A percentile compares a stretch with the other conserved stretches of the same genome.
phyloP scores from a whole-genome alignment of 2,888 invertebrate genomes.

The Tuberolachnus salignus region DNA sequence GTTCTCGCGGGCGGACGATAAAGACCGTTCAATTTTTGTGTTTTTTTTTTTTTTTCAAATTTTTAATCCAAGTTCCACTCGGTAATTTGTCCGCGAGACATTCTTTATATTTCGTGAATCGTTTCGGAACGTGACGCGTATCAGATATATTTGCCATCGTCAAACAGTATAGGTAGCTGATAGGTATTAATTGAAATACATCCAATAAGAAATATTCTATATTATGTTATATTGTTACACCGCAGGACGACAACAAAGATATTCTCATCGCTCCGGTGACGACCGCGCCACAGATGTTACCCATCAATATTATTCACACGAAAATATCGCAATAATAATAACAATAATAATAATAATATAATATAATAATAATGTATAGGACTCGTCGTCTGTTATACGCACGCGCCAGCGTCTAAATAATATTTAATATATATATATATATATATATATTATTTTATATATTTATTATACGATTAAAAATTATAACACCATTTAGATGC shows the following conservation, averaged over 20 bases:
- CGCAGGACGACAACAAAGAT: constrained; percentile 10
- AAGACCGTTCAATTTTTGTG: constrained; percentile 7
- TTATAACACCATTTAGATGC: constrained; percentile 8
- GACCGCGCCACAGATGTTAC: neutral
- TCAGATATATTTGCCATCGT: constrained; percentile 27
- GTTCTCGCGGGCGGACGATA: neutral
- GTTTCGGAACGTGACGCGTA: neutral
- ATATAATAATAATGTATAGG: neutral
- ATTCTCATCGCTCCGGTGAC: neutral
- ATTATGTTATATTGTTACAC: constrained; percentile 22
- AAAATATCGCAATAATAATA: neutral
- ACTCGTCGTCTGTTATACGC: constrained; percentile 2
- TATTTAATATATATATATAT: neutral
- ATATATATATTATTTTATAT: neutral
- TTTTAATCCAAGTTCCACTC: constrained; percentile 9
- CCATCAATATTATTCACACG: neutral
- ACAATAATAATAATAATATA: too few relatives aligned
- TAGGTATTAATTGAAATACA: constrained; percentile 34
- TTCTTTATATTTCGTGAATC: constrained; percentile 20
- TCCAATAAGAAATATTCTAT: constrained; percentile 22
- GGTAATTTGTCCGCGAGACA: neutral
- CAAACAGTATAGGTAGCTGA: too few relatives aligned
- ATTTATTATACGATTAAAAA: neutral
- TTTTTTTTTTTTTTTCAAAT: neutral
- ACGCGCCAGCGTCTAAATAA: neutral